phyloP scores from a whole-genome alignment of 2,797 vertebrate species.

The Cyclopterus lumpus region DNA sequence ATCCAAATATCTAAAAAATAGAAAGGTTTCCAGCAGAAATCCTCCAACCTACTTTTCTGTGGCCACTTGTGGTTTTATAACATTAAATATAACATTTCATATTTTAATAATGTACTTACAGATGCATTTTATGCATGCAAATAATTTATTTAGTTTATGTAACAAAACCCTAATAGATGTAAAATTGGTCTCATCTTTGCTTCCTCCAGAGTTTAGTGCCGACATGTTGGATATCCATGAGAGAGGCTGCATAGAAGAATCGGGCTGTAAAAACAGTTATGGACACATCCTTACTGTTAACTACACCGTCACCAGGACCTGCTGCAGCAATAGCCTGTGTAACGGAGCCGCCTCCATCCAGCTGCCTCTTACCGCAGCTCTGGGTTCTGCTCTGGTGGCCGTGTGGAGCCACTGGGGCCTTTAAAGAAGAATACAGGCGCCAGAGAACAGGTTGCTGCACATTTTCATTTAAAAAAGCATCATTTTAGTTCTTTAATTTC shows the following conservation, averaged over 20 bases:
- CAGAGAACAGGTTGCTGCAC: neutral
- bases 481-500: neutral
- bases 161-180: neutral
- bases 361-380: conserved; percentile 13
- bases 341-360: conserved; percentile 15
- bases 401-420: conserved; percentile 29
- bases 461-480: neutral
- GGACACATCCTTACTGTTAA: neutral
- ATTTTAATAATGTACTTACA: neutral
- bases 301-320: conserved; percentile 34
- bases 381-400: conserved; percentile 39
- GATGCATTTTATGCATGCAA: no score
- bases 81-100: neutral
- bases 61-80: neutral
- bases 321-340: conserved; percentile 37
- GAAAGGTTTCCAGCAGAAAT: neutral
- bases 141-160: neutral
- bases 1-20: neutral
- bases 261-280: rapidly evolving
- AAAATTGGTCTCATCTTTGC: conserved; percentile 1
- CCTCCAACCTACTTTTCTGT: neutral
- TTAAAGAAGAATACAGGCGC: neutral
- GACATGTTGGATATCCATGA: neutral
- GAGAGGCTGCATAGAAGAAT: conserved; percentile 1
- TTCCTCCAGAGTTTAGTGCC: conserved; percentile 17